A percentile compares a stretch with the other conserved stretches of the same genome.
Evolutionary conservation across 2,888 invertebrate genomes (phyloP).

Genomic region (Alloplasta piceator): DNA sequence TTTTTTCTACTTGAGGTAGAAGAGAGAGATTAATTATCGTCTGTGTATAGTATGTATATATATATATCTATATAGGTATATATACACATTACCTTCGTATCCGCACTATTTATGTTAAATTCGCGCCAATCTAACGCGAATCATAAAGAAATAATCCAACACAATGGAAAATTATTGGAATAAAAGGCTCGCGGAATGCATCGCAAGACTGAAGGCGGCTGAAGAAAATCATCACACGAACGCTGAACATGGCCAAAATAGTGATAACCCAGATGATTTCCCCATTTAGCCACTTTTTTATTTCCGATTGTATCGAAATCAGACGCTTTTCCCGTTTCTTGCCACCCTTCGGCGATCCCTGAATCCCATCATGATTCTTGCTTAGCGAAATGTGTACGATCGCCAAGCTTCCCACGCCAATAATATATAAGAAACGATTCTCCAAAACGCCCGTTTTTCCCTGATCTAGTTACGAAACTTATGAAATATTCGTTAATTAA

Average conservation of each 20-base stretch:
- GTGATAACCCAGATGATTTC: neutral
- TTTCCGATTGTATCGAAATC: neutral
- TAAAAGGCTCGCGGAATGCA: conserved; percentile 22
- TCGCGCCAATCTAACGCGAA: conserved; percentile 8
- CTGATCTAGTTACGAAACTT: conserved; percentile 9
- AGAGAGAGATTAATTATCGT: conserved; percentile 57
- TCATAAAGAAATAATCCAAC: neutral
- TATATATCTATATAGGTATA: conserved; percentile 32
- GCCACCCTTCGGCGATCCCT: conserved; percentile 28
- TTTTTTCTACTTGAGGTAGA: conserved; percentile 25
- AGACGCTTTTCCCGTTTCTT: neutral
- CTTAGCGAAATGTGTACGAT: conserved; percentile 23
- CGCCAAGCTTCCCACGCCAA: conserved; percentile 47
- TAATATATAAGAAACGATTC: conserved; percentile 15
- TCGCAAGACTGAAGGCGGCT: conserved; percentile 38
- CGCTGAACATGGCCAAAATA: neutral
- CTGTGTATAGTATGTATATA: conserved; percentile 61
- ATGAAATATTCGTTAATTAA: conserved; percentile 24
- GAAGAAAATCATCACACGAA: conserved; percentile 24
- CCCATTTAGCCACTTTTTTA: neutral
- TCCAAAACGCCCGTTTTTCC: conserved; percentile 6
- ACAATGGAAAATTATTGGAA: conserved; percentile 13
- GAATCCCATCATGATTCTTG: conserved; percentile 46
- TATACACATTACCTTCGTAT: conserved; percentile 25
- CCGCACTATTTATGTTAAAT: conserved; percentile 57